Conservation (phyloP, 2,797 vertebrate species). For the Enteromius viviparus region DNA sequence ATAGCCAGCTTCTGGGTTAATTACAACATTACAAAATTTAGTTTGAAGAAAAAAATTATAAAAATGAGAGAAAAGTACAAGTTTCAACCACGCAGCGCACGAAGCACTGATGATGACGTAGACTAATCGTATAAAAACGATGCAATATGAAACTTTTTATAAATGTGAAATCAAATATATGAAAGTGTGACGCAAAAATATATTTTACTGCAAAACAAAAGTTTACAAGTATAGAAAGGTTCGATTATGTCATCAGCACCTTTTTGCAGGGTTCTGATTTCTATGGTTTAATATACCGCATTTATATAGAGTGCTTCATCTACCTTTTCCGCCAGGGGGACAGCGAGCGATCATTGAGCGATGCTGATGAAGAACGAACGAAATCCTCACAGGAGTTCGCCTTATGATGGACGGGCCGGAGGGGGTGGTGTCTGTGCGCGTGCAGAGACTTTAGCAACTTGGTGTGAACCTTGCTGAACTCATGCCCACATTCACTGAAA, state of each 20-base stretch:
- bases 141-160: neutral
- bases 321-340: slow-evolving; percentile 87
- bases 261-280: neutral
- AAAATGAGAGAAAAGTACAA: neutral
- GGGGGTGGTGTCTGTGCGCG: neutral
- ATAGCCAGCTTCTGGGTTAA: neutral
- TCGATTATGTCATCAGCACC: neutral
- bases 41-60: neutral
- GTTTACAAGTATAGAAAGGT: neutral
- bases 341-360: slow-evolving; percentile 74
- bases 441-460: slow-evolving; percentile 35
- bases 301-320: slow-evolving; percentile 49
- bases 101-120: neutral
- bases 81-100: too few relatives aligned
- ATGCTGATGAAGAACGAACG: slow-evolving; percentile 42
- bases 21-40: neutral
- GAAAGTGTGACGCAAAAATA: neutral
- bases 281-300: too few relatives aligned
- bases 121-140: neutral
- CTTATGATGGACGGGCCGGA: neutral
- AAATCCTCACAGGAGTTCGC: neutral
- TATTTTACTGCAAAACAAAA: neutral
- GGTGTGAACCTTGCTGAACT: neutral
- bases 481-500: slow-evolving; percentile 36
- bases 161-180: too few relatives aligned